Percentiles rank a stretch among this genome's conserved stretches.
Conservation (phyloP, 2,113 vertebrate genomes). For the Reinhardtius hippoglossoides region DNA sequence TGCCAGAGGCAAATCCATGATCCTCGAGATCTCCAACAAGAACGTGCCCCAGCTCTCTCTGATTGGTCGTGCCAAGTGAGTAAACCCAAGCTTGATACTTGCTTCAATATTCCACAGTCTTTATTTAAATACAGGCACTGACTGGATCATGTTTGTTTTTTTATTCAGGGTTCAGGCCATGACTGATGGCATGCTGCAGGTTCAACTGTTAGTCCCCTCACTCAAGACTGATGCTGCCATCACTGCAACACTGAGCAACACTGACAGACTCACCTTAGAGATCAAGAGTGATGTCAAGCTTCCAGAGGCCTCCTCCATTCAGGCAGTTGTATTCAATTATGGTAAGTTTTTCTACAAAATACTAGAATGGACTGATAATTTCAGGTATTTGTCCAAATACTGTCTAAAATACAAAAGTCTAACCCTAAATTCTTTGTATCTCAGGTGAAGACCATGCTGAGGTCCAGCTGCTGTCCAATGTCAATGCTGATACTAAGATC, state of each 20-base stretch:
- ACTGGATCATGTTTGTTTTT: slow-evolving; percentile 12
- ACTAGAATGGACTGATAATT: background rate
- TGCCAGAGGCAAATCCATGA: slow-evolving; percentile 73
- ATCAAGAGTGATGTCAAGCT: slow-evolving; percentile 84
- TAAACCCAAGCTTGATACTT: slow-evolving; percentile 5
- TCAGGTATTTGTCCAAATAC: slow-evolving; percentile 1
- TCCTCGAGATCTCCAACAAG: slow-evolving; percentile 86
- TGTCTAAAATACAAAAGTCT: slow-evolving; percentile 1
- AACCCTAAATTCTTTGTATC: slow-evolving; percentile 35
- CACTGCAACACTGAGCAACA: slow-evolving; percentile 78
- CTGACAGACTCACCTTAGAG: slow-evolving; percentile 78
- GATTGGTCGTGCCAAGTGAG: slow-evolving; percentile 86
- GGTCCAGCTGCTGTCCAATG: slow-evolving; percentile 85
- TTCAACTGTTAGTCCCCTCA: slow-evolving; percentile 83
- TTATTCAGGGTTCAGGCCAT: slow-evolving; percentile 78
- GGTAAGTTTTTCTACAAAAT: slow-evolving; percentile 74
- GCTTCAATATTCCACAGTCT: background rate
- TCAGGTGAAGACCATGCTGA: slow-evolving; percentile 87
- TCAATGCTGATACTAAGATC: slow-evolving; percentile 82
- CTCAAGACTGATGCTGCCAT: slow-evolving; percentile 83
- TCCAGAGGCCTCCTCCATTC: slow-evolving; percentile 80
- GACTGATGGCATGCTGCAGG: slow-evolving; percentile 80
- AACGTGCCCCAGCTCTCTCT: slow-evolving; percentile 87
- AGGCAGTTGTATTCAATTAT: slow-evolving; percentile 84
- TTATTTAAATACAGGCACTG: background rate